Evolutionary conservation across 2,113 vertebrate species (phyloP).

Genomic region (Aphyosemion australe): DNA sequence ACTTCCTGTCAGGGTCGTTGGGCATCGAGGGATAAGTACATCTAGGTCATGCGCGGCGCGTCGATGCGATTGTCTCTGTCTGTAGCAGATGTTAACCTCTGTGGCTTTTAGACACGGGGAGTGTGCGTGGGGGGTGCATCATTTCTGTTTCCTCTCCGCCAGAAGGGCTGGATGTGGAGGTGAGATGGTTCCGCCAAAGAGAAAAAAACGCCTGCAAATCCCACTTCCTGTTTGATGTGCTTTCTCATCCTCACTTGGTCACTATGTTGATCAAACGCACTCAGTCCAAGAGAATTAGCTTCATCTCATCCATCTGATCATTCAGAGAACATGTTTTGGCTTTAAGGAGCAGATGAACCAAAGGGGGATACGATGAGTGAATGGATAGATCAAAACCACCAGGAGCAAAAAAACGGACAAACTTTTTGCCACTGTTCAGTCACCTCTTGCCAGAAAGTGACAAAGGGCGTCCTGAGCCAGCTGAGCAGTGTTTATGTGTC

Average conservation of each 20-base stretch:
- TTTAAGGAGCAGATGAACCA: slow-evolving; percentile 11
- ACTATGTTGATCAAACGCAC: no score
- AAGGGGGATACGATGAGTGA: neutral
- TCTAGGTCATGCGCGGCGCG: slow-evolving; percentile 69
- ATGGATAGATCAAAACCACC: slow-evolving; percentile 1
- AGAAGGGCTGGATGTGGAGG: neutral
- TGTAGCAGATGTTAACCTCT: slow-evolving; percentile 40
- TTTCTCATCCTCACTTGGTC: no score
- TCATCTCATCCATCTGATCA: no score
- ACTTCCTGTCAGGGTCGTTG: slow-evolving; percentile 64
- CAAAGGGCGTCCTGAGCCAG: slow-evolving; percentile 25
- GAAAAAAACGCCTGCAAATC: neutral
- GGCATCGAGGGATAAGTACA: slow-evolving; percentile 75
- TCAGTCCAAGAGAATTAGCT: no score
- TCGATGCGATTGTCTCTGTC: slow-evolving; percentile 60
- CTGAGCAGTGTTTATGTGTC: slow-evolving; percentile 46
- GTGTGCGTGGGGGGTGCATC: neutral
- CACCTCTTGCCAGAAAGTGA: neutral
- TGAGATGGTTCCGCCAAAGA: neutral
- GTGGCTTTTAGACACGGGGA: slow-evolving; percentile 17
- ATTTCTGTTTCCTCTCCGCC: no score
- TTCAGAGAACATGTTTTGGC: slow-evolving; percentile 7
- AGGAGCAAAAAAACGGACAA: slow-evolving; percentile 28
- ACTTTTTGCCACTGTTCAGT: slow-evolving; percentile 54
- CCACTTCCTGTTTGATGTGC: neutral